A percentile compares a stretch with the other conserved stretches of the same genome.
These are phyloP conservation scores for Medauroidea extradentata DNA, from an alignment of 1,140 invertebrate genomes.

Conservation along the genomic window DNA sequence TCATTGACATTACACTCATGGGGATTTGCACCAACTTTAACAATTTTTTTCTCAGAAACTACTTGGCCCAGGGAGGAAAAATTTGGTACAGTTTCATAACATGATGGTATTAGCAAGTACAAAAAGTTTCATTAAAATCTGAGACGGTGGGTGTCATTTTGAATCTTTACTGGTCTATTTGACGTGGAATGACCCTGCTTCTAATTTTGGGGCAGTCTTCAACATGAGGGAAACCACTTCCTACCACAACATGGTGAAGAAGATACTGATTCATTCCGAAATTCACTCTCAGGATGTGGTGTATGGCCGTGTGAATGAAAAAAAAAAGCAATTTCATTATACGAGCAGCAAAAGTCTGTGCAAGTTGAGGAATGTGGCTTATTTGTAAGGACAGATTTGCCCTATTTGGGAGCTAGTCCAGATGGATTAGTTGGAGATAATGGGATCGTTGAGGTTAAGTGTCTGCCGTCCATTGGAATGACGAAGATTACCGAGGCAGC, in stretches of 20 bases:
- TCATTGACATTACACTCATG: too few species aligned
- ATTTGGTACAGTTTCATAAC: too few species aligned
- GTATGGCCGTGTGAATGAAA: background rate
- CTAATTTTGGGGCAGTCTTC: background rate
- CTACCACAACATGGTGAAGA: slow-evolving; percentile 2
- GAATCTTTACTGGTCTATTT: too few species aligned
- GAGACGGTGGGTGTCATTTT: too few species aligned
- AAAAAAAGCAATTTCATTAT: background rate
- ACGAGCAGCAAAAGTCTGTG: background rate
- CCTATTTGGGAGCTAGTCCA: background rate
- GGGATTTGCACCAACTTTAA: too few species aligned
- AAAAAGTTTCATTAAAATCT: too few species aligned
- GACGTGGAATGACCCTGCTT: too few species aligned
- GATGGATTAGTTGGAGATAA: background rate
- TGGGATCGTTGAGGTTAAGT: background rate
- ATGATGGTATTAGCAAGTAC: too few species aligned
- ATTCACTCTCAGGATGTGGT: background rate
- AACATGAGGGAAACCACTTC: background rate
- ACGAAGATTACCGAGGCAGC: background rate
- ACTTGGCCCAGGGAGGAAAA: too few species aligned
- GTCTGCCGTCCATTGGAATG: background rate
- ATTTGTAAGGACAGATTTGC: background rate
- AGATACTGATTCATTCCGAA: background rate
- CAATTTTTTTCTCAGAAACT: too few species aligned
- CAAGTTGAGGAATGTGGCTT: background rate